These are phyloP conservation scores for Apis laboriosa DNA, from an alignment of 1,140 invertebrate species.

Conservation along the genomic window DNA sequence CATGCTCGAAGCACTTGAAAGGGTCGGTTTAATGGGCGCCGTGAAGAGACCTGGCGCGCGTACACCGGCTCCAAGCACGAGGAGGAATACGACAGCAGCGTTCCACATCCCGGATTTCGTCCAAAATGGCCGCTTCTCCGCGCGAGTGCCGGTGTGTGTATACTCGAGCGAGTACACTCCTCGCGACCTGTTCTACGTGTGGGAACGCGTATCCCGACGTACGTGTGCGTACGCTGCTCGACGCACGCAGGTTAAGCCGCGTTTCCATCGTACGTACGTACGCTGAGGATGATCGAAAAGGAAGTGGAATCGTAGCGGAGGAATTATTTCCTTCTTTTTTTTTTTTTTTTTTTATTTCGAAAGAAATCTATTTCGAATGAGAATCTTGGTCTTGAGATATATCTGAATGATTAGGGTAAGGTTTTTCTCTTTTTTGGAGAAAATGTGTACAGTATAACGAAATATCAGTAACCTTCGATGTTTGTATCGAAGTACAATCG, in stretches of 20 bases:
- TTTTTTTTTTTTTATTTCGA: no score
- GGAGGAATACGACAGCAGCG: neutral
- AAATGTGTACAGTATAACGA: no score
- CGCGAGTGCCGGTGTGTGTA: neutral
- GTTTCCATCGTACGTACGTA: neutral
- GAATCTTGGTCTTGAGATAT: no score
- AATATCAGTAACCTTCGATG: no score
- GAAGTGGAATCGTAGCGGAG: neutral
- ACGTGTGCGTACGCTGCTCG: neutral
- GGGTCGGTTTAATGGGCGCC: neutral
- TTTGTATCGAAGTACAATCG: no score
- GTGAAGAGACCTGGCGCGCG: neutral
- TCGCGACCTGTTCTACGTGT: neutral
- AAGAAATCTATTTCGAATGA: no score
- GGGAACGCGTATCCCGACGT: neutral
- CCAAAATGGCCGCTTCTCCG: constrained; percentile 8
- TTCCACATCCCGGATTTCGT: neutral
- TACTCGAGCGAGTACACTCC: neutral
- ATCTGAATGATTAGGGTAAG: no score
- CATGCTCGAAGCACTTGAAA: constrained; percentile 12
- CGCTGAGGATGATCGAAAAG: neutral
- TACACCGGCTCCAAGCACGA: neutral
- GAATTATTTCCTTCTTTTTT: no score
- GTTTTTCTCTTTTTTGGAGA: no score
- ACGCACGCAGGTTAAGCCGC: neutral